These are phyloP conservation scores for Xiphophorus maculatus DNA, from an alignment of 2,113 vertebrate genomes.

Conservation along the genomic window DNA sequence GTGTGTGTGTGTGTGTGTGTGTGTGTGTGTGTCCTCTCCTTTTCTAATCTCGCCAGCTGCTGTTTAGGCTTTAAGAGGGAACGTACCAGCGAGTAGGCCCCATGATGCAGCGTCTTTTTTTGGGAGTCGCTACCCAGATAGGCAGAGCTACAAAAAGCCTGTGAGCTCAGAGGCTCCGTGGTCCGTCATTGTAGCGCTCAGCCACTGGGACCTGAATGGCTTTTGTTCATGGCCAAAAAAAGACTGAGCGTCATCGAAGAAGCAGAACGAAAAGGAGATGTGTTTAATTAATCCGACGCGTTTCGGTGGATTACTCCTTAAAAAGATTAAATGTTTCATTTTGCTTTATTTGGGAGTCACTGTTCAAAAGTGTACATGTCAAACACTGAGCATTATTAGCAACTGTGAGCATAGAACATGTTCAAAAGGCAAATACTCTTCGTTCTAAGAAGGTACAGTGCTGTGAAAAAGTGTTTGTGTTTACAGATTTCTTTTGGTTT, in stretches of 20 bases:
- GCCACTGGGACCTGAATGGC: conserved; percentile 67
- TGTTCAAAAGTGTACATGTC: neutral
- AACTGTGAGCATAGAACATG: no score
- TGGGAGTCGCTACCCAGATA: conserved; percentile 89
- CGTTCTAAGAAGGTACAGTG: no score
- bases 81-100: conserved; percentile 83
- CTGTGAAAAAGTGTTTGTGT: no score
- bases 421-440: no score
- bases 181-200: conserved; percentile 74
- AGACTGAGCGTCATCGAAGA: conserved; percentile 54
- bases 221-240: conserved; percentile 85
- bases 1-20: neutral
- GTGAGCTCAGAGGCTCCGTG: conserved; percentile 85
- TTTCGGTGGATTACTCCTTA: no score
- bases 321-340: no score
- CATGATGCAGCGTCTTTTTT: conserved; percentile 93
- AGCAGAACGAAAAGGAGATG: conserved; percentile 25
- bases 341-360: no score
- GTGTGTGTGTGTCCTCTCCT: conserved; percentile 56
- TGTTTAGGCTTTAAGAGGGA: conserved; percentile 87
- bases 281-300: neutral
- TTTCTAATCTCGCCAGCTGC: conserved; percentile 82
- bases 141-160: conserved; percentile 91
- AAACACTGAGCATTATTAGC: neutral
- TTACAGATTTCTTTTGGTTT: no score